phyloP scores from a whole-genome alignment of 2,888 invertebrate species.

The Agrochola circellaris region DNA sequence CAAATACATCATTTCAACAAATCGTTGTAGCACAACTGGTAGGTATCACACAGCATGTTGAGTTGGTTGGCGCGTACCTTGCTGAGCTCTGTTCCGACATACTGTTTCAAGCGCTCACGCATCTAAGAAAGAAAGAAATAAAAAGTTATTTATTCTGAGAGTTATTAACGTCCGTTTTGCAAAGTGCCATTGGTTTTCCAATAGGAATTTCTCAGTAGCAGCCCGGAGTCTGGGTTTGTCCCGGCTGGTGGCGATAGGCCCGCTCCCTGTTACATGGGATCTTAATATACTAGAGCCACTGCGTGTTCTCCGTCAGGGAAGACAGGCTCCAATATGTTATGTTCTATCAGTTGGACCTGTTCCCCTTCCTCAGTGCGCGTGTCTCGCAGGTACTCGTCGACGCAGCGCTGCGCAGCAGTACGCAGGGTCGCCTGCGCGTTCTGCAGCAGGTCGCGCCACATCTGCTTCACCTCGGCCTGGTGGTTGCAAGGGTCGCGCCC shows the following conservation, averaged over 20 bases:
- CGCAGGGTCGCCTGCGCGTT: slow-evolving; percentile 56
- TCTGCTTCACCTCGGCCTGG: slow-evolving; percentile 67
- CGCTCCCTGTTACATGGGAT: neutral
- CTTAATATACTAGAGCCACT: neutral
- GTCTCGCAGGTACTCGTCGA: slow-evolving; percentile 37
- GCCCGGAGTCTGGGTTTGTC: neutral
- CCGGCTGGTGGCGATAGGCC: neutral
- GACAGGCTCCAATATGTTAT: neutral
- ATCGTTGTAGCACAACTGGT: slow-evolving; percentile 73
- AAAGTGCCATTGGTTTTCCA: neutral
- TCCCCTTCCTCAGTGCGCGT: neutral
- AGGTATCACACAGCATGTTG: slow-evolving; percentile 69
- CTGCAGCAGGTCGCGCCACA: slow-evolving; percentile 72
- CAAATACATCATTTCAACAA: slow-evolving; percentile 47
- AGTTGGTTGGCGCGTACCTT: slow-evolving; percentile 66
- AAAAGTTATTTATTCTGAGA: neutral
- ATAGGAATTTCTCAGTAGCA: neutral
- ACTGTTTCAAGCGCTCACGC: slow-evolving; percentile 53
- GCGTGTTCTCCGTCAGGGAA: neutral
- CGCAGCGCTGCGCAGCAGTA: slow-evolving; percentile 61
- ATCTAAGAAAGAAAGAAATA: neutral
- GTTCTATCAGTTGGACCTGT: neutral
- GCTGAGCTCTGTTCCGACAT: slow-evolving; percentile 63
- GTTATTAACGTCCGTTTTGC: neutral
- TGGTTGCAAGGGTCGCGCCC: slow-evolving; percentile 67